Percentiles rank a stretch among this genome's conserved stretches.
phyloP scores from a whole-genome alignment of 2,888 invertebrate species.

The Drosophila kuntzei region DNA sequence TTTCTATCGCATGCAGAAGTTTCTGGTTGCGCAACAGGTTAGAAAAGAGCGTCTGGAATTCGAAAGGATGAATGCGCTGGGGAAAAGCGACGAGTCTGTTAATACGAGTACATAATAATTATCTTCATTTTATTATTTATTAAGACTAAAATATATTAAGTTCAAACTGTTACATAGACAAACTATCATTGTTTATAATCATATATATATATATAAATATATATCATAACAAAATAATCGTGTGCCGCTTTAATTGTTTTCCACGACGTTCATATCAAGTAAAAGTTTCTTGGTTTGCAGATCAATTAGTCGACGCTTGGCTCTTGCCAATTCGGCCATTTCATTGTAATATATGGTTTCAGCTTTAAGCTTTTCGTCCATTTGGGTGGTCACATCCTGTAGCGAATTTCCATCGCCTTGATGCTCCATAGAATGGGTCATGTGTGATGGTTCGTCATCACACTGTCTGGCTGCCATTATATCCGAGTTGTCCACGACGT shows the following conservation, averaged over 20 bases:
- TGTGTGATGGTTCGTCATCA: conserved; percentile 52
- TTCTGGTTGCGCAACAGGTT: conserved; percentile 76
- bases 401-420: conserved; percentile 51
- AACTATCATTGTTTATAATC: conserved; percentile 40
- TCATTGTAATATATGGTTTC: conserved; percentile 80
- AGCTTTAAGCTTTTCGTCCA: conserved; percentile 74
- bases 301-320: conserved; percentile 71
- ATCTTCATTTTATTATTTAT: conserved; percentile 8
- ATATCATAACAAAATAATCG: conserved; percentile 33
- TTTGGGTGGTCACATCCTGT: conserved; percentile 61
- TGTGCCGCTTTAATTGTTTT: conserved; percentile 39
- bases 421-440: conserved; percentile 44
- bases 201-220: conserved; percentile 26
- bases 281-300: conserved; percentile 73
- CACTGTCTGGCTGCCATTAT: conserved; percentile 50
- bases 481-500: conserved; percentile 68
- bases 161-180: conserved; percentile 48
- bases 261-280: conserved; percentile 69
- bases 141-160: conserved; percentile 47
- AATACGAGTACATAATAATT: neutral
- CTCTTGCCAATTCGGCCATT: conserved; percentile 76
- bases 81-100: neutral
- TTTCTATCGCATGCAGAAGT: conserved; percentile 81
- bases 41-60: conserved; percentile 63
- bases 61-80: conserved; percentile 29